These are phyloP conservation scores for Diceros bicornis DNA, from an alignment of 2,797 vertebrate species.

Conservation along the genomic window DNA sequence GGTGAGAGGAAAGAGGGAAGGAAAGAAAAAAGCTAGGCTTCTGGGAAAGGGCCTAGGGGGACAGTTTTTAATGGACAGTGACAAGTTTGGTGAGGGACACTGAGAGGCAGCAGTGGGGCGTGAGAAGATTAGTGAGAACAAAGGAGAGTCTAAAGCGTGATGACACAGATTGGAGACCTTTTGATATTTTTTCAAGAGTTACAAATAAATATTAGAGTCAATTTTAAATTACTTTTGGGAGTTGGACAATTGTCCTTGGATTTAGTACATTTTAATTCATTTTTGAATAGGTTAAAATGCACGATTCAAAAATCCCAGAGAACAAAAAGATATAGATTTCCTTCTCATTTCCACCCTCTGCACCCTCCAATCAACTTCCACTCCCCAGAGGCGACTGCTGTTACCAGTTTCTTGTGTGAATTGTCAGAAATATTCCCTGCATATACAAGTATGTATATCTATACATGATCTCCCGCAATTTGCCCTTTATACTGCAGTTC, in stretches of 20 bases:
- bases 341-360: neutral
- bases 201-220: neutral
- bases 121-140: neutral
- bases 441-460: neutral
- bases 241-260: neutral
- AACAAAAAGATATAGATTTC: neutral
- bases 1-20: neutral
- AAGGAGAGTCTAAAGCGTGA: neutral
- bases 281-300: neutral
- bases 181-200: neutral
- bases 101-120: neutral
- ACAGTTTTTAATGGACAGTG: neutral
- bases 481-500: neutral
- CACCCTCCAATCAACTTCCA: neutral
- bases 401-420: neutral
- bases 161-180: neutral
- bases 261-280: neutral
- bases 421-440: neutral
- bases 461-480: neutral
- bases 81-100: neutral
- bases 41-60: neutral
- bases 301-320: slow-evolving; percentile 17
- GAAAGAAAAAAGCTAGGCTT: neutral
- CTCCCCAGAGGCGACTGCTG: neutral
- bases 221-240: neutral